Percentiles rank a stretch among this genome's conserved stretches.
phyloP scores from a whole-genome alignment of 2,888 invertebrate genomes.

The Corythucha ciliata region DNA sequence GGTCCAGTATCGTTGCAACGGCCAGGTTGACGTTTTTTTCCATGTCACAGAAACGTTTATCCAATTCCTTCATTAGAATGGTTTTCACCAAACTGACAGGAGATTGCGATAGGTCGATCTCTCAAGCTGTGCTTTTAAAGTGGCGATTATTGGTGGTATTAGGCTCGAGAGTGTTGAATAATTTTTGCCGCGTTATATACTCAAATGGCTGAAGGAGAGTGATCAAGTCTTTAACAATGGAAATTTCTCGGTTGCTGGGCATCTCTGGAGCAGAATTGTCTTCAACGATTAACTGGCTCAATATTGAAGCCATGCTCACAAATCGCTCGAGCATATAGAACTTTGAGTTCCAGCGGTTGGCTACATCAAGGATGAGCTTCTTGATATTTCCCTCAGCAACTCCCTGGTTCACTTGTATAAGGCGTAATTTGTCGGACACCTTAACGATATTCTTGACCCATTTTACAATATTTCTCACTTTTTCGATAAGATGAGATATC shows the following conservation, averaged over 20 bases:
- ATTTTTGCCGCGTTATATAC: constrained; percentile 4
- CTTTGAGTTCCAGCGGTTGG: constrained; percentile 13
- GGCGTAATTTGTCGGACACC: constrained; percentile 8
- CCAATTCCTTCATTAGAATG: not conserved
- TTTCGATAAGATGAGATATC: not conserved
- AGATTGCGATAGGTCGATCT: not conserved
- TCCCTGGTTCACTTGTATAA: constrained; percentile 1
- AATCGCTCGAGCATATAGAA: constrained; percentile 8
- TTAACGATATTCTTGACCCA: constrained; percentile 19
- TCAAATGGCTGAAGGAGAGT: constrained; percentile 13
- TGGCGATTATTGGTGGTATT: constrained; percentile 11
- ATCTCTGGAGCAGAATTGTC: constrained; percentile 14
- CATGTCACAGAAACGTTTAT: constrained; percentile 1
- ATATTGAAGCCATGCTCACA: constrained; percentile 1
- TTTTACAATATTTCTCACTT: constrained; percentile 19
- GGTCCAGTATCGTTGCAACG: constrained; percentile 11
- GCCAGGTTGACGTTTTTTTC: constrained; percentile 11
- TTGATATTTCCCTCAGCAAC: constrained; percentile 10
- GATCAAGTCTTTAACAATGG: not conserved
- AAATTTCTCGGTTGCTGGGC: constrained; percentile 5
- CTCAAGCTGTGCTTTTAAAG: constrained; percentile 2
- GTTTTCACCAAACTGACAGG: not conserved
- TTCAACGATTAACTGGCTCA: constrained; percentile 11
- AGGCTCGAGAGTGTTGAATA: constrained; percentile 1
- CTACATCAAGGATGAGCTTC: constrained; percentile 19